phyloP scores from a whole-genome alignment of 2,113 vertebrate species.

The Zeus faber region DNA sequence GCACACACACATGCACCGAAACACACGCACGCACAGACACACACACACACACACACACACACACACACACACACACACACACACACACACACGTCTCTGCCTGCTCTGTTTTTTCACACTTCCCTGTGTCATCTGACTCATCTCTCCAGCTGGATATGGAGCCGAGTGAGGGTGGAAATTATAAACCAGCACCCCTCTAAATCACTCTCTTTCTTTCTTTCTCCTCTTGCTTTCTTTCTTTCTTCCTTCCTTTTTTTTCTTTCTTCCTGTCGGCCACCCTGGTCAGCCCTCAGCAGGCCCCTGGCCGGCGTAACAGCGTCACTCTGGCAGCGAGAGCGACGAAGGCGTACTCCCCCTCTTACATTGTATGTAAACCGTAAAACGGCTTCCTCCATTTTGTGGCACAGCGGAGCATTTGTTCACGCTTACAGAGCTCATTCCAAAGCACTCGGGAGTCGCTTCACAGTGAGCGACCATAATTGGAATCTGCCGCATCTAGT shows the following conservation, averaged over 20 bases:
- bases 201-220: no score
- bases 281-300: no score
- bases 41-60: not conserved
- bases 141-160: conserved; percentile 20
- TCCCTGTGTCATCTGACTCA: conserved; percentile 8
- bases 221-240: no score
- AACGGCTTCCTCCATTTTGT: no score
- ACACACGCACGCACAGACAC: not conserved
- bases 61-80: not conserved
- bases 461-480: conserved; percentile 28
- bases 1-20: not conserved
- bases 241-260: no score
- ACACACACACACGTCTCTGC: not conserved
- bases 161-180: conserved; percentile 7
- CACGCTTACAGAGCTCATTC: conserved; percentile 18
- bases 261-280: no score
- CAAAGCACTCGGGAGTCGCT: conserved; percentile 35
- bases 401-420: not conserved
- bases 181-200: no score
- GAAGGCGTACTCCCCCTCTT: no score
- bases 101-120: conserved; percentile 5
- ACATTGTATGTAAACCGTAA: no score
- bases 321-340: no score
- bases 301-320: no score
- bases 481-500: conserved; percentile 12